Percentiles rank a stretch among this genome's conserved stretches.
These are phyloP conservation scores for Capitulum mitella DNA, from an alignment of 2,888 invertebrate species.

Conservation along the genomic window DNA sequence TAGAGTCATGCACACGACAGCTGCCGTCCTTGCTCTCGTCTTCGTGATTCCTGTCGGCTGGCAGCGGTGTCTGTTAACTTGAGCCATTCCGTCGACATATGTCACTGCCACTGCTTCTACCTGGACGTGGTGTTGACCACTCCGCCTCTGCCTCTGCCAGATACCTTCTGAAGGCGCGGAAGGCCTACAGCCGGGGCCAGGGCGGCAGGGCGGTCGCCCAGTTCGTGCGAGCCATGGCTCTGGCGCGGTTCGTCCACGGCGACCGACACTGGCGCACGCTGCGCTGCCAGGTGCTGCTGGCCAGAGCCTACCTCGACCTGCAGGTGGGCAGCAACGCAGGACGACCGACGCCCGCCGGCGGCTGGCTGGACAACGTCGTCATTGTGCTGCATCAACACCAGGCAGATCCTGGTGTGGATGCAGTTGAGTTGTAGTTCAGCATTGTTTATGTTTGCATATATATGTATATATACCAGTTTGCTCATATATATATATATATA, in stretches of 20 bases:
- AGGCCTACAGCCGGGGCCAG: not conserved
- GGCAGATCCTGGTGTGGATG: no score
- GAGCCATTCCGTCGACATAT: no score
- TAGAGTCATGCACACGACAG: no score
- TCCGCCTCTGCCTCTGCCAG: not conserved
- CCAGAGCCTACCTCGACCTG: conserved; percentile 10
- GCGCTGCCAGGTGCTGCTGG: conserved; percentile 13
- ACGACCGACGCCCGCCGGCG: not conserved
- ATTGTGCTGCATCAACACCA: no score
- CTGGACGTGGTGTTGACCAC: no score
- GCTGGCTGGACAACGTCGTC: not conserved
- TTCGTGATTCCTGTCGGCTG: no score
- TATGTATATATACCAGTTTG: not conserved
- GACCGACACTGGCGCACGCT: conserved; percentile 2
- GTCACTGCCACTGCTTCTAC: no score
- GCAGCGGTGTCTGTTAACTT: no score
- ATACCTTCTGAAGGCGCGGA: conserved; percentile 1
- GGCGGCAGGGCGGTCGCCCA: not conserved
- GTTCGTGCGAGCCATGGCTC: not conserved
- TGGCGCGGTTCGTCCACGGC: not conserved
- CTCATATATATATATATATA: not conserved
- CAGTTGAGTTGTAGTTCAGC: no score
- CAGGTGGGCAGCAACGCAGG: not conserved
- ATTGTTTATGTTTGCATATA: not conserved
- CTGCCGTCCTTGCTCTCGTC: no score